A percentile compares a stretch with the other conserved stretches of the same genome.
phyloP scores from a whole-genome alignment of 2,797 vertebrate genomes.

The Spatula clypeata region DNA sequence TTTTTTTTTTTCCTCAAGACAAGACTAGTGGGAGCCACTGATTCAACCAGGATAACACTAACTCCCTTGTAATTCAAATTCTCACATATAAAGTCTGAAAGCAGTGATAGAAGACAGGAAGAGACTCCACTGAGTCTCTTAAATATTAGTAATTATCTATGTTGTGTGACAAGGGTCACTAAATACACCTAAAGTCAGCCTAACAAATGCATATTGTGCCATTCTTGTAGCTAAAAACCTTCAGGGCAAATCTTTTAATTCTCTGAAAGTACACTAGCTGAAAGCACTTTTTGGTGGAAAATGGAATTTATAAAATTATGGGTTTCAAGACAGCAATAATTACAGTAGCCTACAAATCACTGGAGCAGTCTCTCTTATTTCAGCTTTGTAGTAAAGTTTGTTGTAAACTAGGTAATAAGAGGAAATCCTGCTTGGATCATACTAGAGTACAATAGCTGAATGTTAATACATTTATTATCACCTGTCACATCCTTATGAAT shows the following conservation, averaged over 20 bases:
- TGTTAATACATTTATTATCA: slow-evolving; percentile 76
- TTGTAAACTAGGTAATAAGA: slow-evolving; percentile 52
- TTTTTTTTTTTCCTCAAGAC: background rate
- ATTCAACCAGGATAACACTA: slow-evolving; percentile 16
- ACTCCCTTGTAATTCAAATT: slow-evolving; percentile 17
- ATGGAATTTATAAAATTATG: slow-evolving; percentile 54
- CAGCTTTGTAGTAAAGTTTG: slow-evolving; percentile 33
- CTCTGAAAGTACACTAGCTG: background rate
- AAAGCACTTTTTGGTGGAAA: slow-evolving; percentile 36
- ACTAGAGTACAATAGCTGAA: slow-evolving; percentile 43
- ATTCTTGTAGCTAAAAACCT: slow-evolving; percentile 11
- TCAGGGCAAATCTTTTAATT: slow-evolving; percentile 8
- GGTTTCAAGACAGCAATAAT: slow-evolving; percentile 42
- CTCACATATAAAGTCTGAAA: slow-evolving; percentile 41
- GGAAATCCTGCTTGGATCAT: slow-evolving; percentile 67
- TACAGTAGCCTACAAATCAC: slow-evolving; percentile 19
- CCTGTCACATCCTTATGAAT: slow-evolving; percentile 74
- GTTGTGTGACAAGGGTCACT: background rate
- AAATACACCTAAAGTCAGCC: background rate
- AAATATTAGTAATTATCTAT: slow-evolving; percentile 20
- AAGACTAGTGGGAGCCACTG: background rate
- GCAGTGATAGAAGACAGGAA: slow-evolving; percentile 19
- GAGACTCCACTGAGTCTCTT: background rate
- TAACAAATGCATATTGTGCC: background rate
- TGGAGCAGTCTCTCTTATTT: background rate